Percentiles rank a stretch among this genome's conserved stretches.
phyloP scores from a whole-genome alignment of 2,797 vertebrate species.

The Squalus acanthias region DNA sequence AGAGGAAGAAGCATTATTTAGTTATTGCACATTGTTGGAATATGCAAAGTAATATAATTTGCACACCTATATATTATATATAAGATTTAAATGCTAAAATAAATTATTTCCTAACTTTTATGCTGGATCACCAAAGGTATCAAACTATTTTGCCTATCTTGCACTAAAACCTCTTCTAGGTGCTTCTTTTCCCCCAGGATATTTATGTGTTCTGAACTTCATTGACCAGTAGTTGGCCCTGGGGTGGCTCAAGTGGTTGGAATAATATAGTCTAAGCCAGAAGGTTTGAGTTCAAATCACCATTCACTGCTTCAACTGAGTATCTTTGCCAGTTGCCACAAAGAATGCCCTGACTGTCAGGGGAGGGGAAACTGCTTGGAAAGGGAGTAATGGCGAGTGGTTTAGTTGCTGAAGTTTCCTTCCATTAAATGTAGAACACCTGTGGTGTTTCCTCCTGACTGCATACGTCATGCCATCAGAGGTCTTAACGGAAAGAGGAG shows the following conservation, averaged over 20 bases:
- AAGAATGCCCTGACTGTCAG: not conserved
- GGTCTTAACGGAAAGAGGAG: not conserved
- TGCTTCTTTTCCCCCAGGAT: not conserved
- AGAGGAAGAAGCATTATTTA: not conserved
- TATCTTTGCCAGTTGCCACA: not conserved
- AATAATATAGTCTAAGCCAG: not conserved
- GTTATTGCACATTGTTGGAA: not conserved
- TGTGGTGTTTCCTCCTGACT: not conserved
- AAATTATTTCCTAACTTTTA: not conserved
- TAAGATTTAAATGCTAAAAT: not conserved
- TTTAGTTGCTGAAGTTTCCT: not conserved
- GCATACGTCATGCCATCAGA: not conserved
- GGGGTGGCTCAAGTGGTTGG: not conserved
- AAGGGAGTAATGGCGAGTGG: not conserved
- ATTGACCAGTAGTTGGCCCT: not conserved
- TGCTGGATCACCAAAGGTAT: not conserved
- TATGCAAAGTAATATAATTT: not conserved
- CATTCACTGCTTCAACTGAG: not conserved
- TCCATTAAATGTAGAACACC: not conserved
- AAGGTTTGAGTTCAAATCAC: not conserved
- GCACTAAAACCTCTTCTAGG: not conserved
- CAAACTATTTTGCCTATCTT: not conserved
- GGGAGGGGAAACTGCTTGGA: not conserved
- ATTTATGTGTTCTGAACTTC: not conserved
- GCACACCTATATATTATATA: not conserved